A percentile compares a stretch with the other conserved stretches of the same genome.
Evolutionary conservation across 2,888 invertebrate species (phyloP).

Genomic region (Oligia latruncula): DNA sequence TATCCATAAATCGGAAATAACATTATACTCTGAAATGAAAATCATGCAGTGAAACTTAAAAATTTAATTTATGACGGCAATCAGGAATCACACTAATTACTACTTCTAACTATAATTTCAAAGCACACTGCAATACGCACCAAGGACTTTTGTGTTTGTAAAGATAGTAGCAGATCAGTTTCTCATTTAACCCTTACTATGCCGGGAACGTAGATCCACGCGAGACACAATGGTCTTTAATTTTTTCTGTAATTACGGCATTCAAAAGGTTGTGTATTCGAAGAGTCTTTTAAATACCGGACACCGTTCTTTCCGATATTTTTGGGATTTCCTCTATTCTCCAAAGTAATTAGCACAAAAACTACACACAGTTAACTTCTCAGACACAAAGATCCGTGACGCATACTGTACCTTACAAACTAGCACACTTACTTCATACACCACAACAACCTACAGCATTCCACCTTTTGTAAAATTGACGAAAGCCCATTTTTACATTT

Average conservation of each 20-base stretch:
- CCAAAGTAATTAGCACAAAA: background rate
- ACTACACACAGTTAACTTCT: background rate
- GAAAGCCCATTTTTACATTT: constrained; percentile 28
- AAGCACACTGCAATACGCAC: constrained; percentile 1
- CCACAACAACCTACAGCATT: constrained; percentile 3
- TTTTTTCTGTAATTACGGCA: no score
- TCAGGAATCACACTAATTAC: background rate
- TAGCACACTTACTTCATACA: constrained; percentile 3
- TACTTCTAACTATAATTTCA: constrained; percentile 1
- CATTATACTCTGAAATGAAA: background rate
- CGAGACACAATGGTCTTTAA: no score
- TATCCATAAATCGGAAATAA: background rate
- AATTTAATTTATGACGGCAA: background rate
- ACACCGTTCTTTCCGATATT: background rate
- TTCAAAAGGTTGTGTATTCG: background rate
- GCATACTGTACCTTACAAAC: background rate
- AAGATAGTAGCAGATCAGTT: background rate
- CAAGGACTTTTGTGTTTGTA: background rate
- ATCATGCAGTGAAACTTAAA: background rate
- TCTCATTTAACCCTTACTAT: background rate
- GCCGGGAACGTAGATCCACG: no score
- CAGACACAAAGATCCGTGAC: background rate
- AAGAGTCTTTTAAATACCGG: background rate
- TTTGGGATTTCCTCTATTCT: background rate
- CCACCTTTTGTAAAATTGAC: constrained; percentile 11